These are phyloP conservation scores for Barnardius zonarius DNA, from an alignment of 2,113 vertebrate species.

Conservation along the genomic window DNA sequence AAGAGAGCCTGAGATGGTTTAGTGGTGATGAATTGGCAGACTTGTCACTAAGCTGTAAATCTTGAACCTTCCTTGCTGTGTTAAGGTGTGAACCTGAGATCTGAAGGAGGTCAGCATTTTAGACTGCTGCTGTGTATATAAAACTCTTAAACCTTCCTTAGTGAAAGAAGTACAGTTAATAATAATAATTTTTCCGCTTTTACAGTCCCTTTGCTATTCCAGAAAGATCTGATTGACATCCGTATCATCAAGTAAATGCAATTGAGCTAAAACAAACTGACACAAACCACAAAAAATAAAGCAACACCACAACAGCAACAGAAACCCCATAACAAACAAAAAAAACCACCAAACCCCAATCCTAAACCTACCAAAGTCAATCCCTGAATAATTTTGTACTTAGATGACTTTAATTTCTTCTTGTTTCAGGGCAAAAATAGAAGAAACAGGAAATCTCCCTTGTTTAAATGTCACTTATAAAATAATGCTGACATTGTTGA, in stretches of 20 bases:
- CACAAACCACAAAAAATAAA: not conserved
- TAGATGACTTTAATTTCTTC: not conserved
- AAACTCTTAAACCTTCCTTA: not conserved
- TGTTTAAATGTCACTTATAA: not conserved
- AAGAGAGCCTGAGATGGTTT: conserved; percentile 11
- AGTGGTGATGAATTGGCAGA: conserved; percentile 56
- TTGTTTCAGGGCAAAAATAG: not conserved
- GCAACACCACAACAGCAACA: not conserved
- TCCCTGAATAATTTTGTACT: not conserved
- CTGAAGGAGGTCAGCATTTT: not conserved
- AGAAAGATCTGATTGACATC: not conserved
- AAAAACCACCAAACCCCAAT: not conserved
- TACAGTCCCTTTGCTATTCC: not conserved
- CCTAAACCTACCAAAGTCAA: not conserved
- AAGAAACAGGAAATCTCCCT: not conserved
- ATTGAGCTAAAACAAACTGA: not conserved
- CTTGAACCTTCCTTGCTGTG: conserved; percentile 13
- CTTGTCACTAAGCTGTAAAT: conserved; percentile 61
- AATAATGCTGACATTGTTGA: not conserved
- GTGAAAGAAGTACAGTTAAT: not conserved
- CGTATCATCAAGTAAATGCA: not conserved
- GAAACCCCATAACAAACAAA: not conserved
- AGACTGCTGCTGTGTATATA: not conserved
- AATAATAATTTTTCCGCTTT: not conserved
- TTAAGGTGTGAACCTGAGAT: conserved; percentile 29